A percentile compares a stretch with the other conserved stretches of the same genome.
Conservation (phyloP, 2,113 vertebrate genomes). For the Melospiza melodia region DNA sequence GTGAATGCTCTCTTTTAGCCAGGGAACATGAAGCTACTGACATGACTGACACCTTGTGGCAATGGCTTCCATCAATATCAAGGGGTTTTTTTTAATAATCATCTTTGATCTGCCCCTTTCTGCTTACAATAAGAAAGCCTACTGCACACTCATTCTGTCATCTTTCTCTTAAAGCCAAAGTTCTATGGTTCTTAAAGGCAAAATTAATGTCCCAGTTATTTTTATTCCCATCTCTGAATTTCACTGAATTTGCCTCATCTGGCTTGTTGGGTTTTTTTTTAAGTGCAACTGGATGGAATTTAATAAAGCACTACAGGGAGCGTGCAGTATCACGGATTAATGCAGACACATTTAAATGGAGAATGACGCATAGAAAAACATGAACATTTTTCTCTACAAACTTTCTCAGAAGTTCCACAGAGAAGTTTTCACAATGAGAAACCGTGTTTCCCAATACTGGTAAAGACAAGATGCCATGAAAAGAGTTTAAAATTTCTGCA, state of each 20-base stretch:
- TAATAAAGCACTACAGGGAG: neutral
- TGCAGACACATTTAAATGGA: neutral
- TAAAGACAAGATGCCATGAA: neutral
- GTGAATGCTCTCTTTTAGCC: neutral
- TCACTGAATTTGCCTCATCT: neutral
- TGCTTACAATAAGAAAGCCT: neutral
- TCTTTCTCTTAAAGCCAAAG: neutral
- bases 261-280: neutral
- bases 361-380: neutral
- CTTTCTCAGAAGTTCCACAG: neutral
- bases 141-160: neutral
- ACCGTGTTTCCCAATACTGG: neutral
- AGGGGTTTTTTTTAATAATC: neutral
- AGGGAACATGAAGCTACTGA: neutral
- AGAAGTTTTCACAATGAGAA: neutral
- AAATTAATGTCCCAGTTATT: neutral
- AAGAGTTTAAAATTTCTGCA: neutral
- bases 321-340: neutral
- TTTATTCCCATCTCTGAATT: neutral
- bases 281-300: neutral
- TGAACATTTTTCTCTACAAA: neutral
- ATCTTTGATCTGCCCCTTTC: neutral
- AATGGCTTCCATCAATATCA: neutral
- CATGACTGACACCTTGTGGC: constrained; percentile 52
- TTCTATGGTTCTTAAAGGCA: neutral